A percentile compares a stretch with the other conserved stretches of the same genome.
Conservation (phyloP, 1,140 invertebrate genomes). For the Riptortus pedestris region DNA sequence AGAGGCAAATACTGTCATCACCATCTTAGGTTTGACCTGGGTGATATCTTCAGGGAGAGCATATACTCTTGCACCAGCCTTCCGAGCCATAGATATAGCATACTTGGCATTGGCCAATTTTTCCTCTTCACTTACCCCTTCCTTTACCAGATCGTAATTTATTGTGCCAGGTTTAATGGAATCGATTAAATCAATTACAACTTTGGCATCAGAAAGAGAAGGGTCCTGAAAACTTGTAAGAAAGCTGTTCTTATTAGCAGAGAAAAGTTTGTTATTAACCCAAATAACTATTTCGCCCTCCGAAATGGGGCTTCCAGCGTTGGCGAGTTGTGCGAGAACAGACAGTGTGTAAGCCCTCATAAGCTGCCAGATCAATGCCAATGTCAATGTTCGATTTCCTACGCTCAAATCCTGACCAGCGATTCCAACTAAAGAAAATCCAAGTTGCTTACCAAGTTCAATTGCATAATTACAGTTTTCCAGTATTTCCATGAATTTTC, state of each 20-base stretch:
- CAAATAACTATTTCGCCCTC: slow-evolving; percentile 94
- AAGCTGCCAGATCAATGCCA: slow-evolving; percentile 97
- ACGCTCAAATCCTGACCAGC: slow-evolving; percentile 93
- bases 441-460: slow-evolving; percentile 82
- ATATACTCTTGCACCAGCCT: slow-evolving; percentile 93
- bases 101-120: slow-evolving; percentile 95
- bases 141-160: slow-evolving; percentile 83
- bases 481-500: slow-evolving; percentile 89
- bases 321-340: slow-evolving; percentile 77
- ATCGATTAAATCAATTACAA: slow-evolving; percentile 92
- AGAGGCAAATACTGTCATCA: slow-evolving; percentile 98
- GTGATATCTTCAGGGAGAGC: slow-evolving; percentile 98
- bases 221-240: slow-evolving; percentile 84
- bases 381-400: slow-evolving; percentile 89
- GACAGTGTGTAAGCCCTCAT: slow-evolving; percentile 97
- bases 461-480: slow-evolving; percentile 99
- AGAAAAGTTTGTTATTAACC: slow-evolving; percentile 86
- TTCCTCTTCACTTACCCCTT: slow-evolving; percentile 67
- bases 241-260: slow-evolving; percentile 64
- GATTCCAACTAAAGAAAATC: slow-evolving; percentile 94
- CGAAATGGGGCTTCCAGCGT: slow-evolving; percentile 76
- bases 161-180: slow-evolving; percentile 91
- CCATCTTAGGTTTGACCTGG: slow-evolving; percentile 96
- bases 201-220: slow-evolving; percentile 69
- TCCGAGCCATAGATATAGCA: slow-evolving; percentile 93